Evolutionary conservation across 2,888 invertebrate species (phyloP).

Genomic region (Andrena bicolor): DNA sequence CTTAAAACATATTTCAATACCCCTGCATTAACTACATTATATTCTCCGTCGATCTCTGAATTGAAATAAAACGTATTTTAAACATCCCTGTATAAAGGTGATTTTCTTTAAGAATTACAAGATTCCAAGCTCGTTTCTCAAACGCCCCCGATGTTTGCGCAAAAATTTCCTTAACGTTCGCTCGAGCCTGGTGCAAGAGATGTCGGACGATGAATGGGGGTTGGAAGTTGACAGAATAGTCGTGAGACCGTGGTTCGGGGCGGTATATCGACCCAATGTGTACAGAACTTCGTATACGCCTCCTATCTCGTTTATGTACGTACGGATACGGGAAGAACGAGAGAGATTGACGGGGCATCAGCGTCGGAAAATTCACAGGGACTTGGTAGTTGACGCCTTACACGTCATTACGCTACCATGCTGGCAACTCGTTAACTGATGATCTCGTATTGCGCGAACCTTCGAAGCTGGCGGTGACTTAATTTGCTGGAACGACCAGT

Average conservation of each 20-base stretch:
- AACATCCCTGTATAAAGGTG: not conserved
- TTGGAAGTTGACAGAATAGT: constrained; percentile 70
- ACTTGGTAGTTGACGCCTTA: not conserved
- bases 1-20: too few relatives aligned
- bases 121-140: constrained; percentile 17
- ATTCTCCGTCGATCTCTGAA: too few relatives aligned
- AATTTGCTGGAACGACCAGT: constrained; percentile 7
- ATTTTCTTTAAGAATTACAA: not conserved
- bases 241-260: constrained; percentile 67
- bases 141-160: constrained; percentile 18
- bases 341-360: constrained; percentile 27
- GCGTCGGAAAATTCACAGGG: constrained; percentile 38
- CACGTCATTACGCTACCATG: constrained; percentile 25
- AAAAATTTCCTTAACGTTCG: constrained; percentile 39
- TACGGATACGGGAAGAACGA: constrained; percentile 40
- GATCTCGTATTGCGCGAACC: not conserved
- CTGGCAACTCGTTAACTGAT: constrained; percentile 27
- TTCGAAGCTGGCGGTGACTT: constrained; percentile 6
- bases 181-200: constrained; percentile 34
- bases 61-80: not conserved
- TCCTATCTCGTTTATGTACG: constrained; percentile 34
- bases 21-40: not conserved
- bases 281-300: constrained; percentile 51
- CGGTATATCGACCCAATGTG: constrained; percentile 73
- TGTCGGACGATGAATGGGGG: constrained; percentile 55